Conservation (phyloP, 2,888 invertebrate species). For the Polydesmus complanatus region DNA sequence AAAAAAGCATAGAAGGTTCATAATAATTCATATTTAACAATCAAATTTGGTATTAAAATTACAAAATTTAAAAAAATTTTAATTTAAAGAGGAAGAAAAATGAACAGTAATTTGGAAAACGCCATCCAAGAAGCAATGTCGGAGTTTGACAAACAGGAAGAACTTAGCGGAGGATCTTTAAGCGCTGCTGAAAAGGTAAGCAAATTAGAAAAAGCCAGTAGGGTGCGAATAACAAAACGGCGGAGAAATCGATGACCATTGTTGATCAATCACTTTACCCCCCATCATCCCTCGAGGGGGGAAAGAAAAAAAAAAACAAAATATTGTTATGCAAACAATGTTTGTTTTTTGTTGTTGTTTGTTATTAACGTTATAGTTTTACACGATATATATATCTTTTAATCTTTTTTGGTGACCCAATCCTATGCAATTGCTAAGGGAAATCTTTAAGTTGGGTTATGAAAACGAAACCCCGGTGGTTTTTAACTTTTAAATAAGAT, state of each 20-base stretch:
- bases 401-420: not conserved
- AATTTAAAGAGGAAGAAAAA: slow-evolving; percentile 73
- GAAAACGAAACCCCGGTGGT: not conserved
- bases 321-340: not conserved
- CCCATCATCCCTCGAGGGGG: too few species aligned
- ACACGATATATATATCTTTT: not conserved
- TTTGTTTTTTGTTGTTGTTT: not conserved
- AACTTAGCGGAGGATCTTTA: slow-evolving; percentile 2
- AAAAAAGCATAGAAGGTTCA: slow-evolving; percentile 73
- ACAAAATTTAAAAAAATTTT: not conserved
- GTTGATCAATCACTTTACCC: too few species aligned
- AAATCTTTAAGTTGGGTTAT: not conserved
- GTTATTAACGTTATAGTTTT: not conserved
- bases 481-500: too few species aligned
- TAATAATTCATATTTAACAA: not conserved
- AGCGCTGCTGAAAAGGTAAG: slow-evolving; percentile 5
- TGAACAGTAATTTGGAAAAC: slow-evolving; percentile 75
- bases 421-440: not conserved
- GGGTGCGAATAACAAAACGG: slow-evolving; percentile 9
- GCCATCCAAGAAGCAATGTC: slow-evolving; percentile 88
- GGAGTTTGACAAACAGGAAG: slow-evolving; percentile 48
- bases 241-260: slow-evolving; percentile 14
- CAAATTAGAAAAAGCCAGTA: slow-evolving; percentile 10
- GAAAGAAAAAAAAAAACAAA: too few species aligned
- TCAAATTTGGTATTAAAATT: not conserved